These are phyloP conservation scores for Diogma glabrata DNA, from an alignment of 2,888 invertebrate species.

Conservation along the genomic window DNA sequence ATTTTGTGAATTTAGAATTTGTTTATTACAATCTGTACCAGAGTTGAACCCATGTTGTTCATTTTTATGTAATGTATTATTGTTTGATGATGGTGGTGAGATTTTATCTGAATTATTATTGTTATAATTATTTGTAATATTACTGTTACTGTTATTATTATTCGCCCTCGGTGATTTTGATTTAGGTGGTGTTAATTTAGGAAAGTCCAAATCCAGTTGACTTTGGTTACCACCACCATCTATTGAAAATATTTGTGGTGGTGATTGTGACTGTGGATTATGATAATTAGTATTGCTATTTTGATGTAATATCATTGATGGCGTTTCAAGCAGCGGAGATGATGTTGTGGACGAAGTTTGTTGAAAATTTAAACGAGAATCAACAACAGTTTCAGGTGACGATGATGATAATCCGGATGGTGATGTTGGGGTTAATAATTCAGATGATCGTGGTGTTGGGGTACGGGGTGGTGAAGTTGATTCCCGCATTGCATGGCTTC, in stretches of 20 bases:
- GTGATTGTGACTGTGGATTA: conserved; percentile 15
- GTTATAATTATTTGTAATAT: conserved; percentile 10
- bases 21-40: conserved; percentile 1
- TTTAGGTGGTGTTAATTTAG: conserved; percentile 36
- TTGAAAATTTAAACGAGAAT: conserved; percentile 28
- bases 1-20: conserved; percentile 13
- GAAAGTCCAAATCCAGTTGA: conserved; percentile 33
- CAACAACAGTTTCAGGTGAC: conserved; percentile 22
- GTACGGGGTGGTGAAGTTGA: conserved; percentile 55
- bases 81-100: too few species aligned
- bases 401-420: conserved; percentile 20
- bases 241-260: conserved; percentile 16
- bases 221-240: conserved; percentile 28
- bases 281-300: conserved; percentile 18
- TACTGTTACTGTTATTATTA: conserved; percentile 17
- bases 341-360: conserved; percentile 22
- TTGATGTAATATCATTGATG: conserved; percentile 28
- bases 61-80: background rate
- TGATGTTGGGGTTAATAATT: conserved; percentile 19
- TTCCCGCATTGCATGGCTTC: conserved; percentile 85
- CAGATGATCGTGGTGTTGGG: conserved; percentile 38
- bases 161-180: conserved; percentile 27
- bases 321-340: conserved; percentile 29
- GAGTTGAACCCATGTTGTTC: background rate
- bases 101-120: conserved; percentile 12